A percentile compares a stretch with the other conserved stretches of the same genome.
Evolutionary conservation across 2,113 vertebrate genomes (phyloP).

Genomic region (Oncorhynchus clarkii): DNA sequence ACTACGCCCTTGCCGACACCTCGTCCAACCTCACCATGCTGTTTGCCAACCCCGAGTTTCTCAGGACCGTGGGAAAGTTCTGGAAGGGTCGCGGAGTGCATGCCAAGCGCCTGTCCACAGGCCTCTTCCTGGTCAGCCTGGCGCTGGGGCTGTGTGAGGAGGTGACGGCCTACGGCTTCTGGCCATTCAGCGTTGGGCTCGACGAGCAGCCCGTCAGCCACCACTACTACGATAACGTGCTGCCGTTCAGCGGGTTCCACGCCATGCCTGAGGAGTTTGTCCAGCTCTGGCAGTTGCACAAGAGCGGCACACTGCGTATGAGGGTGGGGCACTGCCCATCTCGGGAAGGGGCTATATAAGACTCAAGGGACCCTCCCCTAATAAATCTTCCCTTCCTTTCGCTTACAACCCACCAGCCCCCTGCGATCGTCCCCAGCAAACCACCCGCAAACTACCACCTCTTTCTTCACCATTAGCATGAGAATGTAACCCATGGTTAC

Average conservation of each 20-base stretch:
- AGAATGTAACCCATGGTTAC: background rate
- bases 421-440: background rate
- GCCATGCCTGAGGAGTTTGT: conserved; percentile 97
- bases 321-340: conserved; percentile 78
- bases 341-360: conserved; percentile 14
- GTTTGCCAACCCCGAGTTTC: conserved; percentile 93
- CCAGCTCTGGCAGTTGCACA: conserved; percentile 95
- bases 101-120: conserved; percentile 89
- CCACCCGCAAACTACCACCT: background rate
- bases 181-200: conserved; percentile 88
- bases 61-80: conserved; percentile 86
- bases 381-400: background rate
- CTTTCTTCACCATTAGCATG: background rate
- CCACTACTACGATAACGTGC: conserved; percentile 94
- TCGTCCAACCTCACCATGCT: conserved; percentile 88
- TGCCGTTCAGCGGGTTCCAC: conserved; percentile 88
- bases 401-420: background rate
- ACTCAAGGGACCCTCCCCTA: background rate
- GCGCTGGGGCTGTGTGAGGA: conserved; percentile 93
- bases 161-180: conserved; percentile 92
- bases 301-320: conserved; percentile 84
- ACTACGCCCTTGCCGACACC: conserved; percentile 83
- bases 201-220: conserved; percentile 85
- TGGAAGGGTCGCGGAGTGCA: conserved; percentile 90
- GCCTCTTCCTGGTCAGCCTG: conserved; percentile 90